Evolutionary conservation across 2,113 vertebrate species (phyloP), one percentile per base, ranked within the genome.

Genomic region (Chiloscyllium plagiosum): DNA sequence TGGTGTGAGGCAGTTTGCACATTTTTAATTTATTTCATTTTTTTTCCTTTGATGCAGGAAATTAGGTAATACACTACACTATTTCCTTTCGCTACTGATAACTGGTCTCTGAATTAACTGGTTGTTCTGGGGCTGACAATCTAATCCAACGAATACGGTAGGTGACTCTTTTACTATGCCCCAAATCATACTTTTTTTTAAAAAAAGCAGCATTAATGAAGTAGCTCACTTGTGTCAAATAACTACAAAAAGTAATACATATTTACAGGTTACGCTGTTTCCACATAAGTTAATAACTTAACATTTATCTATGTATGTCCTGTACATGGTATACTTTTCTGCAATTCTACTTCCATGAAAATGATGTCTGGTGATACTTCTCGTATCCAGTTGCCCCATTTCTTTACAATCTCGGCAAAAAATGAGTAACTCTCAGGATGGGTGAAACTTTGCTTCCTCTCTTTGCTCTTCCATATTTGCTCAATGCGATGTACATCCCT

Each of bases 241-340:
- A 76, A 95, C 94, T 70, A 76, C 50, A 95, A 95, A 95, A 95
- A 76, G 94, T 76, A 52, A 3, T 72, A 70, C 68, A 37, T 94
- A 95, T 95, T 95, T 95, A 95, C 94, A 95, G 3, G 68, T 95
- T 52, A 72, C 50, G 94, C 94, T 17, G 42, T 76, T 95, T 52
- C 42, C 94, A 95, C 33, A 95, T 95, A 72, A 95, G 69, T 95
- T 95, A 95, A 95, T 95, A 95, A 95, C 68, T 95, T 95, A 95
- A 93, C 33, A 65, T 72, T 72, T 52, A 52, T 42, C 94, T 47
- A 76, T 24, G 13, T 72, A 95, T 95, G 69, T 95, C 69, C 94
- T 95, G 94, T 95, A 95, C 69, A 95, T 50, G 42, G 50, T 52
- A 95, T 95, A 95, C 26, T 95, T 69, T 72, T 95, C 94, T 72